phyloP scores from a whole-genome alignment of 1,140 invertebrate genomes.

The Chelonus insularis region DNA sequence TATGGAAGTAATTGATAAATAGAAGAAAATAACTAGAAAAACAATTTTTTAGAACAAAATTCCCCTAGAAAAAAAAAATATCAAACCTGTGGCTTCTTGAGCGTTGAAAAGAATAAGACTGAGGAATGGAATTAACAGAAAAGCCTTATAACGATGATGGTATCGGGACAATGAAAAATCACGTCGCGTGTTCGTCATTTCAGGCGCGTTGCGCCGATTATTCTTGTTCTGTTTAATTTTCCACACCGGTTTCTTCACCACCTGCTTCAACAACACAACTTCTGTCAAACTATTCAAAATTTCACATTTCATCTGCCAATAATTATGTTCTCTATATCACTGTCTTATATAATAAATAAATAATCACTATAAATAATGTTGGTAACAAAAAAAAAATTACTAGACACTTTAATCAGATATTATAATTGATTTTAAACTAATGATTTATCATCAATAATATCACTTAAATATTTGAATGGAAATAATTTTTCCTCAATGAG shows the following conservation, averaged over 20 bases:
- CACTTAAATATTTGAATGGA: too few species aligned
- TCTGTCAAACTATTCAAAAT: conserved; percentile 25
- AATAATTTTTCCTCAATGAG: too few species aligned
- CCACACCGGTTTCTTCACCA: conserved; percentile 7
- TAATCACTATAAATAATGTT: too few species aligned
- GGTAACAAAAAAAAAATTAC: too few species aligned
- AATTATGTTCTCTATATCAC: too few species aligned
- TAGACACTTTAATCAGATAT: too few species aligned
- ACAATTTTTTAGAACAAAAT: too few species aligned
- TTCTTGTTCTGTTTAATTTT: conserved; percentile 30
- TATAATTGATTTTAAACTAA: too few species aligned
- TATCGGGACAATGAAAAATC: conserved; percentile 39
- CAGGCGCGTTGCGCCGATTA: conserved; percentile 46
- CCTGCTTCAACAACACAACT: conserved; percentile 6
- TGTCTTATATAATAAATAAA: too few species aligned
- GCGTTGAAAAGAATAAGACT: conserved; percentile 40
- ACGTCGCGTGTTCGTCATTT: conserved; percentile 52
- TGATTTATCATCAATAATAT: too few species aligned
- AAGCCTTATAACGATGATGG: conserved; percentile 33
- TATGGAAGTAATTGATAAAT: too few species aligned
- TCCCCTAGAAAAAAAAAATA: background rate
- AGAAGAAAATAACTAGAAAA: too few species aligned
- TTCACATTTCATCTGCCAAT: conserved; percentile 48
- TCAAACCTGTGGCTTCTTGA: conserved; percentile 41
- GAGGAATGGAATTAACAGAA: conserved; percentile 41